A percentile compares a stretch with the other conserved stretches of the same genome.
phyloP scores from a whole-genome alignment of 1,140 invertebrate genomes.

The Brachystomella parvula region DNA sequence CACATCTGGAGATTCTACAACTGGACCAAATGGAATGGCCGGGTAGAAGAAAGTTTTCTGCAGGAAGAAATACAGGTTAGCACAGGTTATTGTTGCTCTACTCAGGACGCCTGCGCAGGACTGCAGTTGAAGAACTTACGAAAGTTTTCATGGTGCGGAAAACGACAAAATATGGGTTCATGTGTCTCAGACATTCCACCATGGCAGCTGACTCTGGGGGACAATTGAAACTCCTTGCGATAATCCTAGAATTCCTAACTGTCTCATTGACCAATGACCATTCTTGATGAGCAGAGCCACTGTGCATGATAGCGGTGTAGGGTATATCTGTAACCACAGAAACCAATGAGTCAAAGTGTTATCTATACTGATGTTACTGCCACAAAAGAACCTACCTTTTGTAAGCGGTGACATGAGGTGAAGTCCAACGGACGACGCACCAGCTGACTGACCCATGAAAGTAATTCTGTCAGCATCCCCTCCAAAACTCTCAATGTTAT shows the following conservation, averaged over 20 bases:
- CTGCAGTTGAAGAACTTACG: not conserved
- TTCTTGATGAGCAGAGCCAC: constrained; percentile 28
- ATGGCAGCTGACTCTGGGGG: constrained; percentile 18
- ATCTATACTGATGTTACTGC: too few relatives aligned
- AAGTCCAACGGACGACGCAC: constrained; percentile 27
- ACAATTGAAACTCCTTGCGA: constrained; percentile 23
- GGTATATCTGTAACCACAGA: constrained; percentile 18
- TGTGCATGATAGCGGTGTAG: constrained; percentile 22
- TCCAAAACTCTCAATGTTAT: constrained; percentile 4
- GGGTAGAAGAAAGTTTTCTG: constrained; percentile 32
- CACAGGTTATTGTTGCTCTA: not conserved
- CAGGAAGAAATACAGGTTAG: not conserved
- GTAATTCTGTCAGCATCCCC: constrained; percentile 12
- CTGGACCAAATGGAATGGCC: constrained; percentile 30
- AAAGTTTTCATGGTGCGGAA: constrained; percentile 13
- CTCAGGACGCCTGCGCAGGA: not conserved
- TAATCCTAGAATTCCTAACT: constrained; percentile 19
- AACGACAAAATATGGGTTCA: constrained; percentile 26
- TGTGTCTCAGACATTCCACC: constrained; percentile 27
- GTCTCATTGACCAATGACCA: constrained; percentile 29
- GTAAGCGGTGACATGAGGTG: constrained; percentile 29
- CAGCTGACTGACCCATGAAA: constrained; percentile 20
- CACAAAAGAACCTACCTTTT: constrained; percentile 13
- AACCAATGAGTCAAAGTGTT: too few relatives aligned
- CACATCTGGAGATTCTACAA: constrained; percentile 16